Conservation (phyloP, 2,888 invertebrate genomes). For the Nineta flava region DNA sequence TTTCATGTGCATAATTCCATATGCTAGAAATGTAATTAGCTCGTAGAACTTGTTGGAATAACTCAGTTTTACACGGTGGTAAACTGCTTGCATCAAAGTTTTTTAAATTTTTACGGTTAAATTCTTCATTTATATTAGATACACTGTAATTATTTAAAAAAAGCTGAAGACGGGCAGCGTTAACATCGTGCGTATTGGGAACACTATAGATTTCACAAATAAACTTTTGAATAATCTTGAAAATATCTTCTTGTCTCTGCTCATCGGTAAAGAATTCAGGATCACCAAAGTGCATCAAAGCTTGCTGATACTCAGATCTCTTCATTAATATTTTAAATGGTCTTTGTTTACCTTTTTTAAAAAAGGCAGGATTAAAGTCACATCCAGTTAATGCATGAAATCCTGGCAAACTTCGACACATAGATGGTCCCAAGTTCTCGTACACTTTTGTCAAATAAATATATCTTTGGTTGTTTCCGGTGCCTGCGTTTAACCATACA, state of each 20-base stretch:
- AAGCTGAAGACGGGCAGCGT: conserved; percentile 15
- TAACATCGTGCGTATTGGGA: conserved; percentile 16
- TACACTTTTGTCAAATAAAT: conserved; percentile 11
- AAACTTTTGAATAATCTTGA: conserved; percentile 10
- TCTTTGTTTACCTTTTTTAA: background rate
- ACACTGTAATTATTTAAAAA: no score
- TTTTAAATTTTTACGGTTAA: no score
- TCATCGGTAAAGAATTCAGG: no score
- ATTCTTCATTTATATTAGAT: no score
- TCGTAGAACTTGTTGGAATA: conserved; percentile 8
- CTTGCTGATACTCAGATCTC: background rate
- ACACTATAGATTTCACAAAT: conserved; percentile 13
- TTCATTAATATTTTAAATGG: conserved; percentile 3
- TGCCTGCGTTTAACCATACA: conserved; percentile 13
- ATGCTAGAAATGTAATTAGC: conserved; percentile 6
- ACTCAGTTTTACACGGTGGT: conserved; percentile 12
- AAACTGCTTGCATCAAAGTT: conserved; percentile 13
- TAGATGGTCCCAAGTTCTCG: conserved; percentile 9
- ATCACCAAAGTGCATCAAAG: background rate
- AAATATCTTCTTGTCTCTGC: no score
- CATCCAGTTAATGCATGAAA: no score
- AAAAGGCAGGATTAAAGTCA: no score
- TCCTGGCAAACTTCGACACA: no score
- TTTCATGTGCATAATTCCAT: conserved; percentile 8
- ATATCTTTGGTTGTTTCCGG: conserved; percentile 14